phyloP scores from a whole-genome alignment of 1,140 invertebrate species.

The Drosophila rhopaloa region DNA sequence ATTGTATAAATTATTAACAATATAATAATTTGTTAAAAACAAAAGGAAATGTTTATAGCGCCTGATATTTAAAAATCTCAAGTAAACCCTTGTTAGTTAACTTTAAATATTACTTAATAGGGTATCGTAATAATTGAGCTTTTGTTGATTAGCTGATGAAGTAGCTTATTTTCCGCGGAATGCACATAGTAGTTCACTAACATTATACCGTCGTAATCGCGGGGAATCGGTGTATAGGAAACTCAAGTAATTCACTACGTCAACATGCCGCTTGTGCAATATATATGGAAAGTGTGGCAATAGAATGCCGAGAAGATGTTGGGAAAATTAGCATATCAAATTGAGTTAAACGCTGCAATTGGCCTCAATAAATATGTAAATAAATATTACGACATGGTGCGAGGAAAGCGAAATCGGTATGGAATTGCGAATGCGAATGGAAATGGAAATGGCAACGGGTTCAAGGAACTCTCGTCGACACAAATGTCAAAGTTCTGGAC shows the following conservation, averaged over 20 bases:
- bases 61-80: too few species aligned
- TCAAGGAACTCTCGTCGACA: constrained; percentile 9
- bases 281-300: constrained; percentile 46
- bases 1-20: too few species aligned
- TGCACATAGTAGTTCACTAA: not conserved
- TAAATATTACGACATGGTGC: constrained; percentile 40
- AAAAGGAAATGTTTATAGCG: too few species aligned
- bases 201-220: constrained; percentile 1
- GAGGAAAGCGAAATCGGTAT: constrained; percentile 38
- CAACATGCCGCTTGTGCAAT: constrained; percentile 5
- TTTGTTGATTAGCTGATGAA: not conserved
- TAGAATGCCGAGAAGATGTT: constrained; percentile 32
- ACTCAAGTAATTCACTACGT: not conserved
- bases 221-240: not conserved
- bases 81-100: not conserved
- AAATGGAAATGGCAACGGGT: constrained; percentile 8
- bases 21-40: too few species aligned
- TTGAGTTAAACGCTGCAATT: constrained; percentile 76
- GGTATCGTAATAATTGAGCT: not conserved
- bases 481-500: constrained; percentile 24
- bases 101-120: not conserved
- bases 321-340: constrained; percentile 78
- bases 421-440: constrained; percentile 1
- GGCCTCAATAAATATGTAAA: constrained; percentile 45
- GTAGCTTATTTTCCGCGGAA: not conserved